Base-by-base conservation (phyloP, 2,113 vertebrate genomes). In the Scatophagus argus region DNA sequence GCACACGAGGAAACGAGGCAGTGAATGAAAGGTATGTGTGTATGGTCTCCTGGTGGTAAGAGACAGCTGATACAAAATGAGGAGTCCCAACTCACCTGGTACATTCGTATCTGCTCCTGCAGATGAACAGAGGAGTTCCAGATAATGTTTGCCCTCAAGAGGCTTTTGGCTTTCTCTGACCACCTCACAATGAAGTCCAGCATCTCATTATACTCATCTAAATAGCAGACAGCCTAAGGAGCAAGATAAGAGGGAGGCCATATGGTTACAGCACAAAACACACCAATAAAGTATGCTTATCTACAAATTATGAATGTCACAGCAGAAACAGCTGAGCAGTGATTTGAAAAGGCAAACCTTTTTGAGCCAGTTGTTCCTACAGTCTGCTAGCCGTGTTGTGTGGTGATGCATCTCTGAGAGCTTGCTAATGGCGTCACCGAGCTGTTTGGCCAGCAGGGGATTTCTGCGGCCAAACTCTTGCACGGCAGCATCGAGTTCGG, bases 131-230 rank as follows among this genome's bases (percentile, higher is more conserved):
- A 94, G 58, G 96, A 96, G 89, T 96, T 96, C 97, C 97, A 99
- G 5, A 88, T 92, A 78, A 97, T 96, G 77, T 93, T 96, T 41
- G 94, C 95, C 10, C 95, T 95, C n/a, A 95, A 92, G 62, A 98
- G 88, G 67, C 94, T 93, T 83, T 95, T 96, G 46, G 96, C 96
- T 93, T 97, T 98, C 70, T 98, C 96, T 0, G 94, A 95, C 97
- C 97, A 99, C 79, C 95, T 96, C 91, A 96, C 6, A 84, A 97
- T 94, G 54, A 95, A 96, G 71, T 96, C 96, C 71, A 97, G 90
- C 95, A 96, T 97, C 79, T 97, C 97, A 73, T 93, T 96, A 82
- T 97, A 99, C 90, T 98, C 97, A 79, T 98, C 96, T 78, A 99
- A 90, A 77, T 97, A 95, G 43, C 95, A 93, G 64, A 90, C 75